phyloP scores from a whole-genome alignment of 1,140 invertebrate genomes.

The Diachasmimorpha longicaudata region DNA sequence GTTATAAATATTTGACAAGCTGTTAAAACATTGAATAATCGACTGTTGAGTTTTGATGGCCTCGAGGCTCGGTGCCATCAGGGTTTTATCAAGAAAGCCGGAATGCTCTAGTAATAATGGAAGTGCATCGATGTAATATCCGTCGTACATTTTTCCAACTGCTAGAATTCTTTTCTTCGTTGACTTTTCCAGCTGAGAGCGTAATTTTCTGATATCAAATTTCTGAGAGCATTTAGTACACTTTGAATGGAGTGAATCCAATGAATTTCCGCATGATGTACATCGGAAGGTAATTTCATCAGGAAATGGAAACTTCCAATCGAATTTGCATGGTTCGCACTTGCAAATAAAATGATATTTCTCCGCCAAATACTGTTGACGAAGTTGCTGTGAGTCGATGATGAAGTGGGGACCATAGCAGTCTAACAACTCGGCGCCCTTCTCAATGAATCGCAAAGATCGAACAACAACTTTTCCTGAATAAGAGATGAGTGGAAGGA shows the following conservation, averaged over 20 bases:
- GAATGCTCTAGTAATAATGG: constrained; percentile 48
- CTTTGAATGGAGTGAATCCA: not conserved
- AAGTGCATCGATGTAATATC: constrained; percentile 50
- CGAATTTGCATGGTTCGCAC: constrained; percentile 63
- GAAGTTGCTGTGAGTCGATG: constrained; percentile 45
- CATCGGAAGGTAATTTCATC: constrained; percentile 41
- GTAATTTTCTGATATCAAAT: constrained; percentile 38
- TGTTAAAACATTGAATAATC: constrained; percentile 59
- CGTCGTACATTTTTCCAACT: constrained; percentile 50
- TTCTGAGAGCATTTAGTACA: constrained; percentile 40
- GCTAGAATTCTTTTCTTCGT: constrained; percentile 45
- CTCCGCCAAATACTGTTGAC: constrained; percentile 56
- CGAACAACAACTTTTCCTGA: constrained; percentile 62
- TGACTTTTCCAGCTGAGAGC: constrained; percentile 42
- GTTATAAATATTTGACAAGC: constrained; percentile 35
- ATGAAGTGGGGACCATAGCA: constrained; percentile 70
- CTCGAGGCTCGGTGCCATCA: constrained; percentile 50
- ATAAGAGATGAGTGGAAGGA: too few species aligned
- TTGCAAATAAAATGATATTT: constrained; percentile 68
- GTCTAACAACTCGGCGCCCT: constrained; percentile 67
- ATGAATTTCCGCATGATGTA: constrained; percentile 12
- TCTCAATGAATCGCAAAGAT: constrained; percentile 57
- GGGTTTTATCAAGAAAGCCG: constrained; percentile 44
- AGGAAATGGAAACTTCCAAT: constrained; percentile 58
- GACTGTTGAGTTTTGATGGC: constrained; percentile 58